phyloP scores from a whole-genome alignment of 2,888 invertebrate genomes.

The Alviniconcha strummeri region DNA sequence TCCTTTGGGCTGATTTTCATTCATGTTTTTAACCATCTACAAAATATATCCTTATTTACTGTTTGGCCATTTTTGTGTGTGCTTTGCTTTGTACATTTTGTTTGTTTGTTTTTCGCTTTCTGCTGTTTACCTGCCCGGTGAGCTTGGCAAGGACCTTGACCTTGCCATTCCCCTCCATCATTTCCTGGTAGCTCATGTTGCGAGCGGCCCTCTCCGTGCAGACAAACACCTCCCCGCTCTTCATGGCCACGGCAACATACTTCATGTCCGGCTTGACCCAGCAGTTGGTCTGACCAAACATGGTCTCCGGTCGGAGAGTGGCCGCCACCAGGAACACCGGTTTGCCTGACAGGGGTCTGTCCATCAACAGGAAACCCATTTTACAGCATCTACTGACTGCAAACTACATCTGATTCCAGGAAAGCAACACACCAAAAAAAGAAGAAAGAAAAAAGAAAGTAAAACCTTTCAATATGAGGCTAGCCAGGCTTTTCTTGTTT shows the following conservation, averaged over 20 bases:
- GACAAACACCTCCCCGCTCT: constrained; percentile 84
- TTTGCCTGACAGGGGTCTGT: constrained; percentile 46
- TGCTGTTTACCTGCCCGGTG: constrained; percentile 69
- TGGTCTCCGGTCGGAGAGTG: constrained; percentile 98
- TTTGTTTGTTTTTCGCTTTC: too few relatives aligned
- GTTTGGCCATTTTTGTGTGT: too few relatives aligned
- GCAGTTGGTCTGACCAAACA: constrained; percentile 99
- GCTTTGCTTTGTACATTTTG: too few relatives aligned
- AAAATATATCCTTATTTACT: too few relatives aligned
- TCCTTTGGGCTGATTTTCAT: too few relatives aligned
- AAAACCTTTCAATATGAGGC: neutral
- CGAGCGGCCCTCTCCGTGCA: constrained; percentile 90
- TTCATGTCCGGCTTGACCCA: constrained; percentile 97
- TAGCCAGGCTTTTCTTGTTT: too few relatives aligned
- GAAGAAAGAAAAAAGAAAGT: neutral
- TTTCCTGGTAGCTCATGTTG: constrained; percentile 96
- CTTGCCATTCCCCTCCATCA: constrained; percentile 87
- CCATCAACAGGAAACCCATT: neutral
- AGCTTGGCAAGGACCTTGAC: constrained; percentile 80
- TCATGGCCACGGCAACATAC: constrained; percentile 88
- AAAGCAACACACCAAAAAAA: neutral
- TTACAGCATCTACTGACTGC: neutral
- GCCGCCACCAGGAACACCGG: constrained; percentile 93
- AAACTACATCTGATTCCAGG: neutral
- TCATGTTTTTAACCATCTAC: too few relatives aligned